Conservation (phyloP, 2,113 vertebrate genomes). For the Prunella fulvescens region DNA sequence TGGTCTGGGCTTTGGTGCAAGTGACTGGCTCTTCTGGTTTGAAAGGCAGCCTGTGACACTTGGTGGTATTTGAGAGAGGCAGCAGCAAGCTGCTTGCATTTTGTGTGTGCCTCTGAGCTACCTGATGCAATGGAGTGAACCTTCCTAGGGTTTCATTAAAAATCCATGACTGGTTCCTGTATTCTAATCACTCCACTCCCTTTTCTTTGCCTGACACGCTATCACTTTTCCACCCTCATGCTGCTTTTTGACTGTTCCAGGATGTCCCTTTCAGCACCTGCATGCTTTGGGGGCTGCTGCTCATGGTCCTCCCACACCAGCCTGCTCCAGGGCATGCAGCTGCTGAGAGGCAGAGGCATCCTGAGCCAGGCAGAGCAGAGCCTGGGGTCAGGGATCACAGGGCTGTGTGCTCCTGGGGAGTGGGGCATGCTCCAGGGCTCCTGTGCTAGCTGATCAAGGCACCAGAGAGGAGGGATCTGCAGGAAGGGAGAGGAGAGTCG, state of each 20-base stretch:
- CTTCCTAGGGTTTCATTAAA: neutral
- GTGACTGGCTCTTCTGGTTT: neutral
- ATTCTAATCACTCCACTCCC: neutral
- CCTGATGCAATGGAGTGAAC: neutral
- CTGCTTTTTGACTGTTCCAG: slow-evolving; percentile 31
- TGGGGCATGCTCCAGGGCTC: neutral
- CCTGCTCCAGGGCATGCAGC: neutral
- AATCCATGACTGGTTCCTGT: neutral
- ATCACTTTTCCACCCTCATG: slow-evolving; percentile 7
- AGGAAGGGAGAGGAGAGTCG: neutral
- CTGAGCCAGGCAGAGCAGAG: slow-evolving; percentile 1
- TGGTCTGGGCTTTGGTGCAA: neutral
- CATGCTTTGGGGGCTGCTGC: neutral
- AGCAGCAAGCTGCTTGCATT: neutral
- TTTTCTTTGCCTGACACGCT: neutral
- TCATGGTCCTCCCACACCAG: neutral
- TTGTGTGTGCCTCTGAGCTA: neutral
- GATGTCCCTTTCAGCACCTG: slow-evolving; percentile 19
- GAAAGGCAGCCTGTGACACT: neutral
- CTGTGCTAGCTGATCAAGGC: neutral
- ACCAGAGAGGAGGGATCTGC: neutral
- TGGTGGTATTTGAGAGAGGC: neutral
- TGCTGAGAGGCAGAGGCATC: neutral
- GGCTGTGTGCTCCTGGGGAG: neutral
- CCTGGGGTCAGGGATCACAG: neutral